Evolutionary conservation across 2,888 invertebrate species (phyloP).

Genomic region (Hedychridium roseum): DNA sequence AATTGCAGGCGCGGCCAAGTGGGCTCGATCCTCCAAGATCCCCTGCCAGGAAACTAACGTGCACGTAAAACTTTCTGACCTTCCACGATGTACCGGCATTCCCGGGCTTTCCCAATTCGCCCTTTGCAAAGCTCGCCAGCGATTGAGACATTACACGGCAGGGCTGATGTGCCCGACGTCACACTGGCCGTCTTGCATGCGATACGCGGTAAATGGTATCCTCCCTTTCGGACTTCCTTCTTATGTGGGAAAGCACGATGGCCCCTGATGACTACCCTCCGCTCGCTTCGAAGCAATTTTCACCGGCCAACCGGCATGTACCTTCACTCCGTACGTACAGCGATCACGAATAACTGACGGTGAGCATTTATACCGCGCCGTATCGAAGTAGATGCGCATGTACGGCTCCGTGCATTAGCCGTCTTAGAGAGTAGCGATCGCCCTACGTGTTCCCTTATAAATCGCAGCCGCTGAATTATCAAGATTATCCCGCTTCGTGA

Average conservation of each 20-base stretch:
- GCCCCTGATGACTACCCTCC: slow-evolving; percentile 31
- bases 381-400: slow-evolving; percentile 20
- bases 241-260: slow-evolving; percentile 17
- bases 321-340: slow-evolving; percentile 19
- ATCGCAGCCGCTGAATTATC: no score
- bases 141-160: slow-evolving; percentile 1
- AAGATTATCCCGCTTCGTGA: no score
- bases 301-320: slow-evolving; percentile 30
- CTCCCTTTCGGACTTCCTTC: background rate
- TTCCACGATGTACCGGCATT: no score
- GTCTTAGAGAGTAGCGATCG: slow-evolving; percentile 18
- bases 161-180: no score
- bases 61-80: no score
- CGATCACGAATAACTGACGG: slow-evolving; percentile 26
- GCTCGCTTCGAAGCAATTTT: slow-evolving; percentile 33
- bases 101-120: no score
- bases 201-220: background rate
- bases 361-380: slow-evolving; percentile 28
- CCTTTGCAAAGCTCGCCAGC: no score
- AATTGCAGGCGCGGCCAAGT: slow-evolving; percentile 23
- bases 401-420: slow-evolving; percentile 36
- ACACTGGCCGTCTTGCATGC: no score
- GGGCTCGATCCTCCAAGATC: no score
- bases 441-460: no score
- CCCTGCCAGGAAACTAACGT: no score